Percentiles rank a stretch among this genome's conserved stretches.
Conservation (phyloP, 2,113 vertebrate genomes). For the Arizona elegans region DNA sequence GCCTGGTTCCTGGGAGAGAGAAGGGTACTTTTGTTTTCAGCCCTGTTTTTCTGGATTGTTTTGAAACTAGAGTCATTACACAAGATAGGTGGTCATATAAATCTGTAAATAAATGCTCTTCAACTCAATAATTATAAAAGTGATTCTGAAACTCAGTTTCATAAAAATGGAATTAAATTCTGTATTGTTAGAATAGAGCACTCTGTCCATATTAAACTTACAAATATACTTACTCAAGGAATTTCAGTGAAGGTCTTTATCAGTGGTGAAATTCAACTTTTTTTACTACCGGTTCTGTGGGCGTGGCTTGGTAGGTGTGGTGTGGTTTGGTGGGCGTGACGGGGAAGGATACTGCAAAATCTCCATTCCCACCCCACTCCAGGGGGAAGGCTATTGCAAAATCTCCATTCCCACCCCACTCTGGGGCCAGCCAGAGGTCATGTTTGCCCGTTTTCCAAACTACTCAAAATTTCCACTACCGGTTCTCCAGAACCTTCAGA, state of each 20-base stretch:
- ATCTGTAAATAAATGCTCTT: background rate
- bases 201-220: conserved; percentile 24
- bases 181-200: background rate
- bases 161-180: conserved; percentile 25
- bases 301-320: too few relatives aligned
- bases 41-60: background rate
- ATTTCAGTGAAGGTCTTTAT: background rate
- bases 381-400: too few relatives aligned
- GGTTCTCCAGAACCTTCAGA: too few relatives aligned
- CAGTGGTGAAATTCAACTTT: too few relatives aligned
- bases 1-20: background rate
- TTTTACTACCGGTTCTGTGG: too few relatives aligned
- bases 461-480: too few relatives aligned
- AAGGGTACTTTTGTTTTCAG: background rate
- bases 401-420: too few relatives aligned
- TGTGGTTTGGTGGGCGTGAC: too few relatives aligned
- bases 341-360: too few relatives aligned
- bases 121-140: background rate
- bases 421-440: too few relatives aligned
- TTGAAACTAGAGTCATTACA: background rate
- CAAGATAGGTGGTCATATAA: background rate
- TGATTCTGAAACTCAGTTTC: background rate
- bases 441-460: too few relatives aligned
- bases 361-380: too few relatives aligned
- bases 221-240: conserved; percentile 27